Evolutionary conservation across 2,113 vertebrate species (phyloP), one percentile per base, ranked within the genome.

Genomic region (Arvicanthis niloticus): DNA sequence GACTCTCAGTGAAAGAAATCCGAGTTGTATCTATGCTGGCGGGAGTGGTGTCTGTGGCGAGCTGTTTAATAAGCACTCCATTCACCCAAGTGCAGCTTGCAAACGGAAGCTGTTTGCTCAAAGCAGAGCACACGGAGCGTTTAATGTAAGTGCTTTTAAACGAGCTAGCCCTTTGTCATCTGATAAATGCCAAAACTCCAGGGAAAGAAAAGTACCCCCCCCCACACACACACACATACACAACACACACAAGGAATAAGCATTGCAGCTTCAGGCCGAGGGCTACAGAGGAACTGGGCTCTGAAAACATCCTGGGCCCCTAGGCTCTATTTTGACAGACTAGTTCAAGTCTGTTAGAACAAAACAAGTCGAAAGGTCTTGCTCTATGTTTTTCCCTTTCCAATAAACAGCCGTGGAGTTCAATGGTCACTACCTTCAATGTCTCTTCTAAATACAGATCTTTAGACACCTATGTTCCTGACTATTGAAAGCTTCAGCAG

Each of bases 141-240:
- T 91, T 93, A 81, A 68, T 10, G 51, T 81, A 87, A 97, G 95
- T 78, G 92, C 94, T 96, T 92, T 89, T 51, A 89, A 94, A 95
- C 0, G 29, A 91, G 87, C 93, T 1, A 58, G 87, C 77, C 93
- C 91, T 97, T 94, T 96, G 97, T 97, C 94, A 73, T 91, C 91
- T 53, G 96, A 67, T 67, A 94, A 97, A 95, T 91, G 93, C 89
- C 94, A 6, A 73, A 95, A 80, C 96, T 89, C 96, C 21, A 0
- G 88, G 73, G 56, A 81, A 94, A 81, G 92, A 92, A 82, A 91
- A 84, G 62, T 9, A 2, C 42, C 42, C 76, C 45, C 45, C 11
- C 19, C 3, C 7, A 15, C 31, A 68, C 29, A 26, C 24, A 29
- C 75, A 26, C 40, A 56, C 56, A 4, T 29, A 0, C 17, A 0